These are phyloP conservation scores for Styela plicata DNA, from an alignment of 23 tunicate species.

Conservation along the genomic window DNA sequence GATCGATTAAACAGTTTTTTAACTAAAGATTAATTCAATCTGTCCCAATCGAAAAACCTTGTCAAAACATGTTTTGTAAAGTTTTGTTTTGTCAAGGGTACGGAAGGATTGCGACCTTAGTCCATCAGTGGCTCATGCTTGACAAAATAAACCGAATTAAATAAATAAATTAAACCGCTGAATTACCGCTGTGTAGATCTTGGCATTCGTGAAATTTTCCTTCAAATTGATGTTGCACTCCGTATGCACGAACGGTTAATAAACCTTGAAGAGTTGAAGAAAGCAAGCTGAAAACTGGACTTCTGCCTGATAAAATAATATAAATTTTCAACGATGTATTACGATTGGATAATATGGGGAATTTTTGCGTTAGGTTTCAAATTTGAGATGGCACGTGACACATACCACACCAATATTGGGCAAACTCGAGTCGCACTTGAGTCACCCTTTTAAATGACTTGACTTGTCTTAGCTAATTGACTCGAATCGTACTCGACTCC, in stretches of 20 bases:
- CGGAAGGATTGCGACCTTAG: no score
- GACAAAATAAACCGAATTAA: no score
- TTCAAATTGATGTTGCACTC: constrained; percentile 44
- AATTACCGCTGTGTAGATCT: constrained; percentile 79
- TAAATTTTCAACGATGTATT: background rate
- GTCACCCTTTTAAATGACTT: no score
- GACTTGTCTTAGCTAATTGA: no score
- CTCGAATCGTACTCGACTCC: no score
- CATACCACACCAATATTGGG: background rate
- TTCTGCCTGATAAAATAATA: constrained; percentile 39
- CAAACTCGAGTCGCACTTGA: background rate
- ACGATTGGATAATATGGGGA: background rate
- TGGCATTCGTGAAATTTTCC: constrained; percentile 48
- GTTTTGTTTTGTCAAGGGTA: no score
- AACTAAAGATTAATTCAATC: no score
- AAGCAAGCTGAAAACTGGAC: constrained; percentile 82
- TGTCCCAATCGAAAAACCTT: no score
- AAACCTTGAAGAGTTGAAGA: constrained; percentile 76
- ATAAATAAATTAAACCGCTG: no score
- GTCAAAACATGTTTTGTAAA: no score
- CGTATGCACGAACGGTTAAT: constrained; percentile 66
- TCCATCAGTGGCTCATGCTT: no score
- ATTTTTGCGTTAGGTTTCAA: background rate
- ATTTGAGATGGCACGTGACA: background rate
- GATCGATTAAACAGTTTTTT: no score